These are phyloP conservation scores for Todiramphus chloris DNA, from an alignment of 2,113 vertebrate species.

Conservation along the genomic window DNA sequence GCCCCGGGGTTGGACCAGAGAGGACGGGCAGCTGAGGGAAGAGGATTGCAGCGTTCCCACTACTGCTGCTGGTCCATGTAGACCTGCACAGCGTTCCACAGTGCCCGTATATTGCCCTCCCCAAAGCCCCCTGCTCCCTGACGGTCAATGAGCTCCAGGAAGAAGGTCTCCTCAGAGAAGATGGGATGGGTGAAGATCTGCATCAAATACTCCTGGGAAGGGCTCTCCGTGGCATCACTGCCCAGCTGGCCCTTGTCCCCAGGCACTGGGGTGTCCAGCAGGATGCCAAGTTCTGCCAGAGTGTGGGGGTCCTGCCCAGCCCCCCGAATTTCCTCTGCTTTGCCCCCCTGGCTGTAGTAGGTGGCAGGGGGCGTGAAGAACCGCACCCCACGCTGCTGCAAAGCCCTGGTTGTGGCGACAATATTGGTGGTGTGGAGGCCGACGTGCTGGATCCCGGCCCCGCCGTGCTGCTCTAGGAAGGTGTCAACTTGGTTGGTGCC, in stretches of 20 bases:
- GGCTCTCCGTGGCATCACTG: background rate
- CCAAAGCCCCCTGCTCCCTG: slow-evolving; percentile 87
- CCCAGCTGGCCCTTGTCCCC: background rate
- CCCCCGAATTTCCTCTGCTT: slow-evolving; percentile 80
- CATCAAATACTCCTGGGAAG: slow-evolving; percentile 75
- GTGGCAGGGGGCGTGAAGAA: slow-evolving; percentile 83
- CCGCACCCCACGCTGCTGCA: slow-evolving; percentile 70
- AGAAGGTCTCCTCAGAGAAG: slow-evolving; percentile 91
- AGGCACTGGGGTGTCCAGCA: slow-evolving; percentile 80
- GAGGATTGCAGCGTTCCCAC: background rate
- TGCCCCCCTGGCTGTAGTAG: slow-evolving; percentile 86
- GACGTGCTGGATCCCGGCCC: slow-evolving; percentile 89
- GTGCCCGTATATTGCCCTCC: slow-evolving; percentile 89
- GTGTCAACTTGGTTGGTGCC: slow-evolving; percentile 86
- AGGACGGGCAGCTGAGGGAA: background rate
- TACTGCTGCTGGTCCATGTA: slow-evolving; percentile 75
- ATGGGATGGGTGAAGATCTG: slow-evolving; percentile 93
- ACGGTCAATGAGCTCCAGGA: slow-evolving; percentile 93
- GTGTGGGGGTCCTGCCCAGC: slow-evolving; percentile 76
- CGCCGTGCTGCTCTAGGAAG: slow-evolving; percentile 84
- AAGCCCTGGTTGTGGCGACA: slow-evolving; percentile 69
- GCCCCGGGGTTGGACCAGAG: background rate
- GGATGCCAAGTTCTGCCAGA: slow-evolving; percentile 84
- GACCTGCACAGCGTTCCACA: slow-evolving; percentile 89
- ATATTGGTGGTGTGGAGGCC: slow-evolving; percentile 86